A percentile compares a stretch with the other conserved stretches of the same genome.
phyloP scores from a whole-genome alignment of 2,888 invertebrate species.

The Yponomeuta sedellus region DNA sequence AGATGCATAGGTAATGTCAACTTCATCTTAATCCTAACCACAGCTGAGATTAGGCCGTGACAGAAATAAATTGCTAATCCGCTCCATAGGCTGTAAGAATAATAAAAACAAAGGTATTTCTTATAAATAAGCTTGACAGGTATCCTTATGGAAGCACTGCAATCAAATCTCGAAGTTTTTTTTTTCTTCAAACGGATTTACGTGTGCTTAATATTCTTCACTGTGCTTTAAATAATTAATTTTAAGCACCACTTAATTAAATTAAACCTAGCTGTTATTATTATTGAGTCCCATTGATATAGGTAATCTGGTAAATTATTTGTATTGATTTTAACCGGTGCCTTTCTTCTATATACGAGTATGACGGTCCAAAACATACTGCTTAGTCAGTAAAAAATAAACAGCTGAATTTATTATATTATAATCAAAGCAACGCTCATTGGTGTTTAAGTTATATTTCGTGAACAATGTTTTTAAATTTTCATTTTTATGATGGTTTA shows the following conservation, averaged over 20 bases:
- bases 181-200: neutral
- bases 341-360: neutral
- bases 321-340: neutral
- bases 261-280: neutral
- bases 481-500: neutral
- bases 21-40: neutral
- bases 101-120: neutral
- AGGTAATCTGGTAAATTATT: neutral
- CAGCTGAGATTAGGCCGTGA: neutral
- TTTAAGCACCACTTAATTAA: neutral
- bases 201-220: too few relatives aligned
- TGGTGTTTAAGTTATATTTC: neutral
- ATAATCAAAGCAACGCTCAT: neutral
- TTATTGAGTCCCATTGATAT: constrained; percentile 3
- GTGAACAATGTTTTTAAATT: neutral
- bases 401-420: neutral
- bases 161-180: neutral
- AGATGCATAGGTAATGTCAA: too few relatives aligned
- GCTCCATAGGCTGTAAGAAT: neutral
- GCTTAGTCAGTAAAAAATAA: neutral
- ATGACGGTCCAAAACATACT: neutral
- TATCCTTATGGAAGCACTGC: neutral
- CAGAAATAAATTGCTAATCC: neutral
- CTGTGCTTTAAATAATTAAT: neutral
- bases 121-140: neutral